Evolutionary conservation across 1,140 invertebrate species (phyloP).

Genomic region (Calliphora vicina): DNA sequence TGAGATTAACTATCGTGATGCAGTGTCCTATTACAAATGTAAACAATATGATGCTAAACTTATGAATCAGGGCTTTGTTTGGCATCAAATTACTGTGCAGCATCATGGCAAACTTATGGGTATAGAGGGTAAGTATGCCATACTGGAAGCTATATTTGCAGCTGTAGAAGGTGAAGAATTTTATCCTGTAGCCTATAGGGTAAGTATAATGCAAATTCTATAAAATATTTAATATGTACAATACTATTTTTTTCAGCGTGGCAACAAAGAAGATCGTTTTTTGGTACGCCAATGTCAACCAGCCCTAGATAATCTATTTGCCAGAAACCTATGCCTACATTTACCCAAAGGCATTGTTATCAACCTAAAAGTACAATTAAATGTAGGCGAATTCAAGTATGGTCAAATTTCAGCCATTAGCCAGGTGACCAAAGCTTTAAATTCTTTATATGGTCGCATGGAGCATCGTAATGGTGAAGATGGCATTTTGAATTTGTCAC

Average conservation of each 20-base stretch:
- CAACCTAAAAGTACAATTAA: constrained; percentile 27
- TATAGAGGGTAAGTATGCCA: constrained; percentile 21
- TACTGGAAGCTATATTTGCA: constrained; percentile 35
- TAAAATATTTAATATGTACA: background rate
- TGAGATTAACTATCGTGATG: constrained; percentile 26
- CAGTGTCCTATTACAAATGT: constrained; percentile 30
- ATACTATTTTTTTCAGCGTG: constrained; percentile 11
- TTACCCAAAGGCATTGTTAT: constrained; percentile 26
- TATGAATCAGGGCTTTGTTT: constrained; percentile 43
- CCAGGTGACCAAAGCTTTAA: constrained; percentile 26
- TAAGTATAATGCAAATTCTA: background rate
- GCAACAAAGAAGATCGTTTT: constrained; percentile 35
- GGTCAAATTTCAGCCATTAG: constrained; percentile 37
- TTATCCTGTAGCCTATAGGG: constrained; percentile 39
- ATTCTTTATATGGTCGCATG: constrained; percentile 30
- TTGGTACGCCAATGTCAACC: constrained; percentile 38
- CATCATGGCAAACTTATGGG: constrained; percentile 30
- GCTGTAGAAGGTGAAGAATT: constrained; percentile 38
- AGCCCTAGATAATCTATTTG: constrained; percentile 39
- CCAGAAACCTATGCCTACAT: constrained; percentile 20
- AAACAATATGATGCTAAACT: constrained; percentile 24
- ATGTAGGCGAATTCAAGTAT: constrained; percentile 39
- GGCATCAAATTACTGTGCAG: constrained; percentile 40
- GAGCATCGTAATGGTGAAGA: constrained; percentile 27
- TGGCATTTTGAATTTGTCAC: constrained; percentile 35